Evolutionary conservation across 2,888 invertebrate species (phyloP), one percentile per base, ranked within the genome.

Genomic region (Spilarctia lutea): DNA sequence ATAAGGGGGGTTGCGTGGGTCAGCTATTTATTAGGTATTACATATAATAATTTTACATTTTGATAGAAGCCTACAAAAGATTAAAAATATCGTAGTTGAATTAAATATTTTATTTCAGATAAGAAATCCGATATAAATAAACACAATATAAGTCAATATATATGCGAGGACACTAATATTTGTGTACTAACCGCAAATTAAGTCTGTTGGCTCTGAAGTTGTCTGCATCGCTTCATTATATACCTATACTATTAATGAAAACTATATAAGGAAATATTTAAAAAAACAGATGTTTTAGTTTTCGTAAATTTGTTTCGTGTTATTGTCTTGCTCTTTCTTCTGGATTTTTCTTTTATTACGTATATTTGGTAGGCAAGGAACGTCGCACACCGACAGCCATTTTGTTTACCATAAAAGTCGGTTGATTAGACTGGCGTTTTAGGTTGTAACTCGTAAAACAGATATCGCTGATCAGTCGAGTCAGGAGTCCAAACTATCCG

Each of bases 381-480:
- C 52, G 52, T 56, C 52, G 11, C 7, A 3, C 52, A 45, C 77
- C 67, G 75, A 74, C 75, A 74, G 72, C 48, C 65, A 74, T 75
- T 72, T 72, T 74, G 79, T 81, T 81, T 81, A 81, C 79, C 73
- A 79, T 74, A 72, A 73, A 73, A 79, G 71, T 75, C 71, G 60
- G 72, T 77, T 75, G 75, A 79, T 81, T 81, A 74, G 77, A 13
- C 48, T 27, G 71, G n/a, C 42, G 35, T 63, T 67, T 72, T 56
- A 71, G 73, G 30, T 76, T 79, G 82, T 81, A 81, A 74, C 56
- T 77, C 79, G 81, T 79, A 75, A 81, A 81, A 77, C 65, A 68
- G 68, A 65, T 77, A 74, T 72, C 66, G 70, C 39, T 74, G 42
- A 48, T 66, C 39, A 60, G 33, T 52, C n/a, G 52, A 35, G 35